Percentiles rank a stretch among this genome's conserved stretches.
Evolutionary conservation across 2,888 invertebrate species (phyloP).

Genomic region (Drosophila basisetae): DNA sequence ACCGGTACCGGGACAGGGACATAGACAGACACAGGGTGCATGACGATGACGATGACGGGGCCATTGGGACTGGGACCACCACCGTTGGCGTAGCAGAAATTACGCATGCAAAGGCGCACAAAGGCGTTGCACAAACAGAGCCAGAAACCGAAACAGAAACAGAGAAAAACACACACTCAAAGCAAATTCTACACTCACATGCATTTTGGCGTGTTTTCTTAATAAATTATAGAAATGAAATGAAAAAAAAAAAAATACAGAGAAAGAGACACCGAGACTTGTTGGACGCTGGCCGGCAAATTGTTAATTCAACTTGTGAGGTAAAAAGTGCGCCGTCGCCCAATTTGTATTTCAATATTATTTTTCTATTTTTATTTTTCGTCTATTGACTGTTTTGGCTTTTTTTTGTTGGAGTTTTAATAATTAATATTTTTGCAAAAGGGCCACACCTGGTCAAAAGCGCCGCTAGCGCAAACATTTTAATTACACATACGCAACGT

Average conservation of each 20-base stretch:
- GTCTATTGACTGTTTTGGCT: slow-evolving; percentile 20
- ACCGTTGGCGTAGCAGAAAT: slow-evolving; percentile 66
- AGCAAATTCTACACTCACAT: slow-evolving; percentile 29
- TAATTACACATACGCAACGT: slow-evolving; percentile 65
- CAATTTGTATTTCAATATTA: slow-evolving; percentile 36
- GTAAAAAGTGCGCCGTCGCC: slow-evolving; percentile 55
- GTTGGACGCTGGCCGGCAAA: slow-evolving; percentile 54
- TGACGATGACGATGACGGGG: slow-evolving; percentile 27
- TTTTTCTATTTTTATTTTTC: slow-evolving; percentile 23
- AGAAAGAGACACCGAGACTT: slow-evolving; percentile 21
- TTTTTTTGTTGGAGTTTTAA: slow-evolving; percentile 13
- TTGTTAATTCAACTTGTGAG: slow-evolving; percentile 35
- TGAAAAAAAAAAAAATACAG: slow-evolving; percentile 13
- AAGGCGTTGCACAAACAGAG: slow-evolving; percentile 69
- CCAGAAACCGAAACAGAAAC: slow-evolving; percentile 18
- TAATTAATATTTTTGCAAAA: slow-evolving; percentile 74
- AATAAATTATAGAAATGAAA: slow-evolving; percentile 65
- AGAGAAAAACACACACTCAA: slow-evolving; percentile 11
- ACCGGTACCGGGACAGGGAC: slow-evolving; percentile 12
- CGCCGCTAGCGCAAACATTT: slow-evolving; percentile 64
- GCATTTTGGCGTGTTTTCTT: slow-evolving; percentile 70
- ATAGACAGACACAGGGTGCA: neutral
- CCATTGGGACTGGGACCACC: slow-evolving; percentile 52
- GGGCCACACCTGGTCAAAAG: slow-evolving; percentile 78
- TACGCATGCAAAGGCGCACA: slow-evolving; percentile 75